A percentile compares a stretch with the other conserved stretches of the same genome.
These are phyloP conservation scores for Falco cherrug DNA, from an alignment of 2,797 vertebrate genomes.

Conservation along the genomic window DNA sequence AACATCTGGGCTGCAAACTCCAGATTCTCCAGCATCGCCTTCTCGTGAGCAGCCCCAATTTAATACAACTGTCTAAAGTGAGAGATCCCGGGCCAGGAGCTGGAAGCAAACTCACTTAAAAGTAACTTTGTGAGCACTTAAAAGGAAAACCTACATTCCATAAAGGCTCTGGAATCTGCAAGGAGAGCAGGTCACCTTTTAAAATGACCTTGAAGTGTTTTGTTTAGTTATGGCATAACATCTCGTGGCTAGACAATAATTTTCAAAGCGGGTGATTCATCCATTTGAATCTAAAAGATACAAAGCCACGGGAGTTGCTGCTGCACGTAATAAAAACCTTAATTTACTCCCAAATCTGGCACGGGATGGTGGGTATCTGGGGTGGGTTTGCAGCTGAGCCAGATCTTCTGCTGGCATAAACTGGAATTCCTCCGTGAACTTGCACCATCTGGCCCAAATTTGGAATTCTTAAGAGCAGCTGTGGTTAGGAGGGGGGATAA, in stretches of 20 bases:
- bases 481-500: not conserved
- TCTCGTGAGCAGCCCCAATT: not conserved
- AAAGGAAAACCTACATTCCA: not conserved
- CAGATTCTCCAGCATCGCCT: not conserved
- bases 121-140: not conserved
- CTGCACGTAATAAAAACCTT: not conserved
- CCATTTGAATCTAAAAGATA: not conserved
- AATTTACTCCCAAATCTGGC: rapidly evolving
- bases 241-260: rapidly evolving
- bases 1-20: slow-evolving; percentile 1
- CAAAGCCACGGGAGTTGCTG: not conserved
- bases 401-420: not conserved
- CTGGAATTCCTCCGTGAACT: rapidly evolving
- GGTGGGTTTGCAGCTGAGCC: not conserved
- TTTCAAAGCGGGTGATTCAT: not conserved
- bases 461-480: not conserved
- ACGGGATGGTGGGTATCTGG: rapidly evolving
- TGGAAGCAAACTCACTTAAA: not conserved
- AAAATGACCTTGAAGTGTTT: not conserved
- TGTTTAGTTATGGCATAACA: not conserved
- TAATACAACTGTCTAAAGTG: not conserved
- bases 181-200: not conserved
- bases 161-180: not conserved
- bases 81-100: not conserved
- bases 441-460: not conserved